A percentile compares a stretch with the other conserved stretches of the same genome.
phyloP scores from a whole-genome alignment of 2,113 vertebrate species.

The Micronycteris hirsuta region DNA sequence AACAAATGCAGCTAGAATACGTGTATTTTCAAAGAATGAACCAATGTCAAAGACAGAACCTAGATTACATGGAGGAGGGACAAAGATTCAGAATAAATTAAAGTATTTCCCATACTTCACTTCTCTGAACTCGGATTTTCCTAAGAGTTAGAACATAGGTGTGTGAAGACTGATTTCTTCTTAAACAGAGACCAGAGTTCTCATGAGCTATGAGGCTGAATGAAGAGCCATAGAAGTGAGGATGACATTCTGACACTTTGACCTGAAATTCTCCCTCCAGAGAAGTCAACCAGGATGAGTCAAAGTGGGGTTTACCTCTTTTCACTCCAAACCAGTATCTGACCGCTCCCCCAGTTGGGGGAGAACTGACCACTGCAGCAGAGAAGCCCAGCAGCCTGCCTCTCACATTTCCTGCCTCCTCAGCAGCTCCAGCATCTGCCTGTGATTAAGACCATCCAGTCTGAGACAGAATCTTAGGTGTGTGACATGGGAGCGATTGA shows the following conservation, averaged over 20 bases:
- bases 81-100: neutral
- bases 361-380: neutral
- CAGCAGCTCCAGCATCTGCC: too few relatives aligned
- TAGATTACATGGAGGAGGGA: neutral
- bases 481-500: neutral
- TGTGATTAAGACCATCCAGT: neutral
- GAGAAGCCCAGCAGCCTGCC: fast-evolving
- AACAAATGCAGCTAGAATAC: neutral
- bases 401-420: neutral
- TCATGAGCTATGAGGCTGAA: neutral
- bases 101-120: neutral
- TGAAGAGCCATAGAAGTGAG: neutral
- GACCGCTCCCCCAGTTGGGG: neutral
- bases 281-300: neutral
- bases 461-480: neutral
- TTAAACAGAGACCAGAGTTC: neutral
- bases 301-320: neutral
- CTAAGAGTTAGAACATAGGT: neutral
- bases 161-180: neutral
- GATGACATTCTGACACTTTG: neutral
- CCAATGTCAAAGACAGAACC: neutral
- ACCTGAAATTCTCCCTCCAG: neutral
- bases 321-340: neutral
- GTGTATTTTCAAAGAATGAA: neutral
- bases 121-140: neutral